phyloP scores from a whole-genome alignment of 30 jellyfish, hydroid and myxozoan genomes.

The Chrysaora quinquecirrha region DNA sequence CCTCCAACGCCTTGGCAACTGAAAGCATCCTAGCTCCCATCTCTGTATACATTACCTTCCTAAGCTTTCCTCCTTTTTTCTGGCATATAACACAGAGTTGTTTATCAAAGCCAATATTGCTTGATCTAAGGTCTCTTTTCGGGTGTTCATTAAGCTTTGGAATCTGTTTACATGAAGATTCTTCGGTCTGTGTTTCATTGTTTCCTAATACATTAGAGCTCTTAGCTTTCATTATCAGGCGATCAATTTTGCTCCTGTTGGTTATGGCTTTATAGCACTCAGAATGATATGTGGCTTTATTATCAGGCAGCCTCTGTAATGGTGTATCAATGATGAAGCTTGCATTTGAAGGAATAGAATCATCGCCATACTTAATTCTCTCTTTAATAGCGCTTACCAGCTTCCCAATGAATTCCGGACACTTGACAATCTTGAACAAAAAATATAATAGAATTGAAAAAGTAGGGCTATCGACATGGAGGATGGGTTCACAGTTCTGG shows the following conservation, averaged over 20 bases:
- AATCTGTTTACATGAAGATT: not conserved
- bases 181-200: not conserved
- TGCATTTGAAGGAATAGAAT: not conserved
- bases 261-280: not conserved
- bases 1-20: no score
- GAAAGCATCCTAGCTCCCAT: no score
- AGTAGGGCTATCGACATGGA: no score
- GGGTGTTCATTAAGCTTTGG: not conserved
- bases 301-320: not conserved
- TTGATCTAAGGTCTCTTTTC: not conserved
- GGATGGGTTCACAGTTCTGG: no score
- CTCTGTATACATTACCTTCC: not conserved
- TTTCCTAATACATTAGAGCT: not conserved
- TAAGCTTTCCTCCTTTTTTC: not conserved
- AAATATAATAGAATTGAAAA: no score
- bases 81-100: not conserved
- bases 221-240: not conserved
- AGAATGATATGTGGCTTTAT: not conserved
- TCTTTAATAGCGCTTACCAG: not conserved
- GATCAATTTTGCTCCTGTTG: not conserved
- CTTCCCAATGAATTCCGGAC: not conserved
- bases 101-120: not conserved
- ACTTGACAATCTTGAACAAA: not conserved
- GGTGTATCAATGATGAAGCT: not conserved
- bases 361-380: not conserved